Percentiles rank a stretch among this genome's conserved stretches.
These are phyloP conservation scores for Euphydryas editha DNA, from an alignment of 2,888 invertebrate genomes.

Conservation along the genomic window DNA sequence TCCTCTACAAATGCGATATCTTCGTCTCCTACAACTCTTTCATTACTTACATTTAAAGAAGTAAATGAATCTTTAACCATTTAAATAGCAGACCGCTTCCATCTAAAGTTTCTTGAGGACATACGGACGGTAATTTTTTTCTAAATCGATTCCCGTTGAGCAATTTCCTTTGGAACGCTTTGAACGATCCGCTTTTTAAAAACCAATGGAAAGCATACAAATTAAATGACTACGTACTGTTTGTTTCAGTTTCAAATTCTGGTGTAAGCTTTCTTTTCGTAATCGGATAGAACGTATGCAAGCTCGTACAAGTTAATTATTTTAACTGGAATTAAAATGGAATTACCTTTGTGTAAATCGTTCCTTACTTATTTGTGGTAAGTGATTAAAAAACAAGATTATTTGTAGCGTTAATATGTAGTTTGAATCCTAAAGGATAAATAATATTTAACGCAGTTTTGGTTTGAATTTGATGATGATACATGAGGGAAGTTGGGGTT, in stretches of 20 bases:
- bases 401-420: no score
- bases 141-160: neutral
- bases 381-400: no score
- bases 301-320: neutral
- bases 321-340: no score
- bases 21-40: neutral
- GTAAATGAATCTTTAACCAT: constrained; percentile 5
- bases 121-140: neutral
- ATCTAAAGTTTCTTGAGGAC: neutral
- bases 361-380: no score
- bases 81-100: neutral
- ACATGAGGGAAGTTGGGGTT: no score
- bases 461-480: no score
- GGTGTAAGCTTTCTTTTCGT: neutral
- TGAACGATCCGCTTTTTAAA: constrained; percentile 23
- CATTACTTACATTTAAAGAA: neutral
- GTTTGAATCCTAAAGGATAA: no score
- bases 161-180: constrained; percentile 17
- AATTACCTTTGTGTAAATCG: no score
- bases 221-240: neutral
- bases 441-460: no score
- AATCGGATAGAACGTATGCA: neutral
- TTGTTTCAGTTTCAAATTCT: neutral
- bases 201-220: neutral
- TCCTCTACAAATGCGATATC: neutral